Evolutionary conservation across 2,797 vertebrate species (phyloP).

Genomic region (Urophycis tenuis): DNA sequence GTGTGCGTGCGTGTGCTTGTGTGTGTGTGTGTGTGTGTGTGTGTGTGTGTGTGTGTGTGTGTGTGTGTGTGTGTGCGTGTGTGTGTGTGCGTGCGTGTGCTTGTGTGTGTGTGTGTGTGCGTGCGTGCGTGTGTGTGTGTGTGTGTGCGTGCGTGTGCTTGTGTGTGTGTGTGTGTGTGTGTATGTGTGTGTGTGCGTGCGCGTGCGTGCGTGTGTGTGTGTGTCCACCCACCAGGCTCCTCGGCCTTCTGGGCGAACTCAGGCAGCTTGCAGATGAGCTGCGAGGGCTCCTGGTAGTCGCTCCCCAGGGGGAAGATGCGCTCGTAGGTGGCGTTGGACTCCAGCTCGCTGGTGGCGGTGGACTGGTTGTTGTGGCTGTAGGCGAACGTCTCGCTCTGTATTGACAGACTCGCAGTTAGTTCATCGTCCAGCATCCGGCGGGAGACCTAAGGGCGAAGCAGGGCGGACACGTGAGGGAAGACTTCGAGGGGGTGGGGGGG

Average conservation of each 20-base stretch:
- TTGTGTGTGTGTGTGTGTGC: background rate
- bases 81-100: background rate
- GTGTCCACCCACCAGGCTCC: conserved; percentile 74
- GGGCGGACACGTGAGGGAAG: too few relatives aligned
- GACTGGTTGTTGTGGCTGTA: conserved; percentile 81
- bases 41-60: background rate
- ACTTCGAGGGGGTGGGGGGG: conserved; percentile 45
- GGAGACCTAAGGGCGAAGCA: conserved; percentile 77
- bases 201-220: background rate
- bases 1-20: background rate
- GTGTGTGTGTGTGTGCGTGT: background rate
- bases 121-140: background rate
- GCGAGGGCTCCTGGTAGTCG: conserved; percentile 95
- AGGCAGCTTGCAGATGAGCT: conserved; percentile 86
- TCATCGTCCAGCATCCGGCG: conserved; percentile 94
- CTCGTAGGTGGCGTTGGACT: conserved; percentile 90
- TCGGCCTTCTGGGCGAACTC: conserved; percentile 82
- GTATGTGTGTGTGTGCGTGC: background rate
- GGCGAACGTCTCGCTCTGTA: conserved; percentile 92
- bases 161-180: conserved; percentile 1
- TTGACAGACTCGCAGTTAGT: conserved; percentile 93
- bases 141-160: background rate
- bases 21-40: background rate
- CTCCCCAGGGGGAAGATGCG: conserved; percentile 92
- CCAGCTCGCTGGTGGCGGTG: conserved; percentile 79